Conservation (phyloP, 1,140 invertebrate genomes). For the Brachionus paranguensis region DNA sequence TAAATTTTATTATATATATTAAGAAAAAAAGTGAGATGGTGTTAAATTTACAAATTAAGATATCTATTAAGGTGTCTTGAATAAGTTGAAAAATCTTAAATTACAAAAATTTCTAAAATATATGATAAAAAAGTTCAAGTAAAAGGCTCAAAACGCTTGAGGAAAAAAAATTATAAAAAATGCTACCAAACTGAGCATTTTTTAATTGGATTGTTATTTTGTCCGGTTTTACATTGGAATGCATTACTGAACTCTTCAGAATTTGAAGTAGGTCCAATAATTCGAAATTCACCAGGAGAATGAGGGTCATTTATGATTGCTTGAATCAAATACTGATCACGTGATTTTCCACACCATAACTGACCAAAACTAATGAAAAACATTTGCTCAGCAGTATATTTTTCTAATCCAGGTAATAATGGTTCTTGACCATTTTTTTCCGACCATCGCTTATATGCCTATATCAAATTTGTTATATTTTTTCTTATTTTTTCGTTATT, state of each 20-base stretch:
- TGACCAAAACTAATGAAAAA: slow-evolving; percentile 65
- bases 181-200: slow-evolving; percentile 41
- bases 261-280: slow-evolving; percentile 50
- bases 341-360: slow-evolving; percentile 56
- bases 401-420: slow-evolving; percentile 62
- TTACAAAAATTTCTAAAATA: background rate
- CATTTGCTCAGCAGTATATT: slow-evolving; percentile 61
- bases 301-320: slow-evolving; percentile 57
- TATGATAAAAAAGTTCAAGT: background rate
- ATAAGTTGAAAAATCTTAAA: background rate
- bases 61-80: background rate
- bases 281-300: slow-evolving; percentile 56
- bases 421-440: slow-evolving; percentile 55
- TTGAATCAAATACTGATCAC: slow-evolving; percentile 56
- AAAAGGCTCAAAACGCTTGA: background rate
- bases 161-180: background rate
- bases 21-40: background rate
- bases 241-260: slow-evolving; percentile 50
- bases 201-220: slow-evolving; percentile 35
- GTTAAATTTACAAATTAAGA: slow-evolving; percentile 14
- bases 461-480: slow-evolving; percentile 43
- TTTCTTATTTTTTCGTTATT: background rate
- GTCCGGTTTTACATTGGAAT: slow-evolving; percentile 48
- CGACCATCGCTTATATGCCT: slow-evolving; percentile 62
- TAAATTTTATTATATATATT: background rate